A percentile compares a stretch with the other conserved stretches of the same genome.
Conservation (phyloP, 1,140 invertebrate species). For the Acromyrmex charruanus region DNA sequence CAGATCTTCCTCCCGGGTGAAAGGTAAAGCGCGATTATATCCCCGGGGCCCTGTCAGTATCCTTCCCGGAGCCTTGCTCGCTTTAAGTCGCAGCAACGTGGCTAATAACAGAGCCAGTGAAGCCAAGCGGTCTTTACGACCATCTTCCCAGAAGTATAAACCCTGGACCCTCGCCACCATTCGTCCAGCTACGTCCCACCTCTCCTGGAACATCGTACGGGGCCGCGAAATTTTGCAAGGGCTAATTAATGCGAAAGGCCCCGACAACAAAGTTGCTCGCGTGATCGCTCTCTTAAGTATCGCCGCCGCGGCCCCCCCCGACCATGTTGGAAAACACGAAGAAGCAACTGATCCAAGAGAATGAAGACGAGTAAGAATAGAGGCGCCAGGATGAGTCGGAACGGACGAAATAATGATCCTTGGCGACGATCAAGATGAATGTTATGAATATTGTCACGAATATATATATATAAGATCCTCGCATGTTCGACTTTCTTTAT, state of each 20-base stretch:
- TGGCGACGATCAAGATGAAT: constrained; percentile 44
- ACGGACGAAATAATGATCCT: constrained; percentile 65
- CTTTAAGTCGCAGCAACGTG: constrained; percentile 79
- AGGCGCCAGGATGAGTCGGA: constrained; percentile 54
- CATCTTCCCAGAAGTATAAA: constrained; percentile 86
- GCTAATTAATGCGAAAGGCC: constrained; percentile 65
- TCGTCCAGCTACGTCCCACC: constrained; percentile 45
- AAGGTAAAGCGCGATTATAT: constrained; percentile 82
- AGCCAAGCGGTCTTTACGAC: constrained; percentile 85
- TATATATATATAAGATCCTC: constrained; percentile 42
- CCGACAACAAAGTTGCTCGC: constrained; percentile 64
- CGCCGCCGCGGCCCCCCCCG: constrained; percentile 15
- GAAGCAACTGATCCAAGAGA: constrained; percentile 45
- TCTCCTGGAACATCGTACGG: constrained; percentile 37
- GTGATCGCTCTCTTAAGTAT: constrained; percentile 64
- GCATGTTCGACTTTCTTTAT: constrained; percentile 61
- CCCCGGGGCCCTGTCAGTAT: constrained; percentile 73
- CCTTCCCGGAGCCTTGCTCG: constrained; percentile 75
- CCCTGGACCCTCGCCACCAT: constrained; percentile 64
- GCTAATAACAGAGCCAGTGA: constrained; percentile 85
- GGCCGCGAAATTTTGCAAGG: constrained; percentile 61
- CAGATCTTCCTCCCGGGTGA: constrained; percentile 78
- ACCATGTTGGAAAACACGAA: constrained; percentile 66
- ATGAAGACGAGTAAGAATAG: constrained; percentile 42
- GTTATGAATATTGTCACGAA: constrained; percentile 61